Evolutionary conservation across 2,113 vertebrate genomes (phyloP).

Genomic region (Columba janthina): DNA sequence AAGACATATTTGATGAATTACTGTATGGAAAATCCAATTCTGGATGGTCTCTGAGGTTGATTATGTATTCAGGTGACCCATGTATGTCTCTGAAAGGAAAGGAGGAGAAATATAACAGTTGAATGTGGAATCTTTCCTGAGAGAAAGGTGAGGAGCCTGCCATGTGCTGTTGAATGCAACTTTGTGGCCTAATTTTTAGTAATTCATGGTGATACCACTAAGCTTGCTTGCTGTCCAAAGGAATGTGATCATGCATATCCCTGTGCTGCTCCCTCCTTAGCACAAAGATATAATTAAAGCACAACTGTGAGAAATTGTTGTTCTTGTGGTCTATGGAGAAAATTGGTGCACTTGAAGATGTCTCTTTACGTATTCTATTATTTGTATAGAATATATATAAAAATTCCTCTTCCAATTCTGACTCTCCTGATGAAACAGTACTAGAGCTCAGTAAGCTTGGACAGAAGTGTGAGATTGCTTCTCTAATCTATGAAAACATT

Average conservation of each 20-base stretch:
- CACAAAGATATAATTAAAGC: neutral
- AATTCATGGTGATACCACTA: neutral
- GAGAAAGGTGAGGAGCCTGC: conserved; percentile 40
- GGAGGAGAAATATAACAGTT: conserved; percentile 2
- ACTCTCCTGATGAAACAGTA: neutral
- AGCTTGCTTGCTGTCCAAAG: neutral
- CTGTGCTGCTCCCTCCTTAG: neutral
- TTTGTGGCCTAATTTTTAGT: neutral
- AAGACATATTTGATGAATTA: neutral
- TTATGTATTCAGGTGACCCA: neutral
- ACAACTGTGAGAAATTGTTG: neutral
- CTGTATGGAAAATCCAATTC: neutral
- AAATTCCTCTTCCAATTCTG: neutral
- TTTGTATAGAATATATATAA: neutral
- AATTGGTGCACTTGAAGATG: neutral
- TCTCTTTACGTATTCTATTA: neutral
- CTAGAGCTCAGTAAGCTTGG: neutral
- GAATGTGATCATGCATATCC: neutral
- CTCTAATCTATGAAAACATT: neutral
- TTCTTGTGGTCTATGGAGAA: neutral
- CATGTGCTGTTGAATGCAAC: neutral
- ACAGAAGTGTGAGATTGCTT: neutral
- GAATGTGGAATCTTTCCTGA: conserved; percentile 60
- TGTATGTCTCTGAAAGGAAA: neutral
- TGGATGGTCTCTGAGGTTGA: neutral